Conservation (phyloP, 2,113 vertebrate genomes). For the Synodontis membranacea region DNA sequence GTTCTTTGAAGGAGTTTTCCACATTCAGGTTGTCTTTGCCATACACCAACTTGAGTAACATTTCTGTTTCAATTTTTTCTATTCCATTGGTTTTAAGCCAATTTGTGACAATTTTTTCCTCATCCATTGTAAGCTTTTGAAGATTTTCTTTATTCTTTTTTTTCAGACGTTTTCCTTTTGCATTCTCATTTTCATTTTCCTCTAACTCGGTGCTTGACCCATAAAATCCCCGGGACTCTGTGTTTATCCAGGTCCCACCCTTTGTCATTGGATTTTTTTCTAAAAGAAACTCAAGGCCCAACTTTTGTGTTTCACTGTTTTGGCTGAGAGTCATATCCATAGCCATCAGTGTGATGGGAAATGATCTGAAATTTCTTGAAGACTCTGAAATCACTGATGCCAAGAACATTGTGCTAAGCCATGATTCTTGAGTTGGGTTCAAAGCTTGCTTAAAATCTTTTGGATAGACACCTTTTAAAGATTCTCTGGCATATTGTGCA, state of each 20-base stretch:
- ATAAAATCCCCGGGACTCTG: background rate
- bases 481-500: background rate
- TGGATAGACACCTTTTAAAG: background rate
- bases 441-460: rapidly evolving
- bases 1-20: background rate
- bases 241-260: conserved; percentile 12
- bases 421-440: background rate
- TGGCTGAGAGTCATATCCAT: background rate
- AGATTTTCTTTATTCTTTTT: background rate
- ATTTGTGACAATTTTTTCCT: background rate
- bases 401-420: conserved; percentile 12
- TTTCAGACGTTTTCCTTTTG: no score
- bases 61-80: background rate
- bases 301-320: background rate
- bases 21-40: background rate
- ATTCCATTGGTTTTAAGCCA: background rate
- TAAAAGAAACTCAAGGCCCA: background rate
- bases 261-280: background rate
- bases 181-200: background rate
- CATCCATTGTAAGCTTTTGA: background rate
- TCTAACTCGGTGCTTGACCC: background rate
- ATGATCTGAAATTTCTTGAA: conserved; percentile 27
- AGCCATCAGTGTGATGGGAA: conserved; percentile 17
- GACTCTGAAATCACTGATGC: conserved; percentile 28
- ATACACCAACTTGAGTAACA: background rate